phyloP scores from a whole-genome alignment of 2,888 invertebrate species.

The Tribolium freemani region DNA sequence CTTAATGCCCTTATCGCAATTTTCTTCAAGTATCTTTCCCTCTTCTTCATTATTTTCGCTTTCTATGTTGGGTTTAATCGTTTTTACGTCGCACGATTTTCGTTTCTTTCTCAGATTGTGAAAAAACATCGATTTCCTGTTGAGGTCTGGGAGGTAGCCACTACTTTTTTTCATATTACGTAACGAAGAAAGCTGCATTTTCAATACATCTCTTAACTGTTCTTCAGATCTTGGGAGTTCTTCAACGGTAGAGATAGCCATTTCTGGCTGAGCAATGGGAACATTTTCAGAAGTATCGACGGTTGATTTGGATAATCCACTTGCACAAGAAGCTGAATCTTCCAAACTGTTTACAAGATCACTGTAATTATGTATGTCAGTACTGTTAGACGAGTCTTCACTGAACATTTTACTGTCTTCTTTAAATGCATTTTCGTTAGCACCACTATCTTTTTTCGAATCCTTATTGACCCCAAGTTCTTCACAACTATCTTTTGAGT shows the following conservation, averaged over 20 bases:
- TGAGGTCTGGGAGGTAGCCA: slow-evolving; percentile 25
- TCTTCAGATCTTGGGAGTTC: slow-evolving; percentile 40
- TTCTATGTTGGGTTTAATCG: background rate
- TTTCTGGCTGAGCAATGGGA: background rate
- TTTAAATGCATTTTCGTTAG: background rate
- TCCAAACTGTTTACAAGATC: background rate
- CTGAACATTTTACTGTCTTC: background rate
- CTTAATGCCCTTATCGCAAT: too few relatives aligned
- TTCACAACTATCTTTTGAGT: too few relatives aligned
- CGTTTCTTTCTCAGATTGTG: slow-evolving; percentile 37
- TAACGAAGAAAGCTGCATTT: slow-evolving; percentile 54
- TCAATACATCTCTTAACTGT: slow-evolving; percentile 55
- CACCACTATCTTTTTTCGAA: too few relatives aligned
- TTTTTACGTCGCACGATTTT: slow-evolving; percentile 22
- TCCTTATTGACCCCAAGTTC: too few relatives aligned
- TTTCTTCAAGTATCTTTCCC: slow-evolving; percentile 27
- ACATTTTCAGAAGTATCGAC: background rate
- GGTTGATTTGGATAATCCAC: background rate
- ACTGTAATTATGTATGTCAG: background rate
- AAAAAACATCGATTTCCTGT: slow-evolving; percentile 5
- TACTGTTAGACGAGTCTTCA: background rate
- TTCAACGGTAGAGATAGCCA: background rate
- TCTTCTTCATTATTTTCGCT: slow-evolving; percentile 39
- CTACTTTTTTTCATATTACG: slow-evolving; percentile 54
- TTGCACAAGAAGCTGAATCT: background rate